These are phyloP conservation scores for Pyxicephalus adspersus DNA, from an alignment of 2,113 vertebrate species.

Conservation along the genomic window DNA sequence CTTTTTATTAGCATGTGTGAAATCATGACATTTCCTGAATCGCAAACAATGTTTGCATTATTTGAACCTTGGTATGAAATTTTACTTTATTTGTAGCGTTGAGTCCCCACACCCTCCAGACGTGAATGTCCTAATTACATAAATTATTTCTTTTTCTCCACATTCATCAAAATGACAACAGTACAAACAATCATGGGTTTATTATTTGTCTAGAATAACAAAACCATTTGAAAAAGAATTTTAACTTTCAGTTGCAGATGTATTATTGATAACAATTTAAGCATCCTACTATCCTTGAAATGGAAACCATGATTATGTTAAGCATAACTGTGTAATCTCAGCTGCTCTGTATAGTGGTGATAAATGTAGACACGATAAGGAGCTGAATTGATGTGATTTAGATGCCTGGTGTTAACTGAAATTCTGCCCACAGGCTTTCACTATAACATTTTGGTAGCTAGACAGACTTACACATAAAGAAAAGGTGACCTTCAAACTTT, in stretches of 20 bases:
- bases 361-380: conserved; percentile 53
- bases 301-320: conserved; percentile 34
- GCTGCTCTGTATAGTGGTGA: conserved; percentile 39
- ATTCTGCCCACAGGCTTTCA: conserved; percentile 52
- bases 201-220: not conserved
- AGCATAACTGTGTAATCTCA: conserved; percentile 46
- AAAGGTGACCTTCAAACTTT: conserved; percentile 50
- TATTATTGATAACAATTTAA: conserved; percentile 8
- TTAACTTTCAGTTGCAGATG: not conserved
- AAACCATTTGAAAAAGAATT: not conserved
- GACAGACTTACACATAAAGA: conserved; percentile 37
- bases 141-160: not conserved
- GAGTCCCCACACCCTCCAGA: not conserved
- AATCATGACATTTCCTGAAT: too few relatives aligned
- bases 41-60: not conserved
- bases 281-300: conserved; percentile 22
- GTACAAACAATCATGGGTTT: not conserved
- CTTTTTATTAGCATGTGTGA: too few relatives aligned
- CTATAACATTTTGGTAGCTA: conserved; percentile 45
- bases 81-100: not conserved
- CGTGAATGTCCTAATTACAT: not conserved
- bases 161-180: too few relatives aligned
- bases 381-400: conserved; percentile 50
- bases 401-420: conserved; percentile 51
- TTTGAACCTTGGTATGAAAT: not conserved